Percentiles rank a stretch among this genome's conserved stretches.
Evolutionary conservation across 1,140 invertebrate genomes (phyloP).

Genomic region (Lepidurus apus): DNA sequence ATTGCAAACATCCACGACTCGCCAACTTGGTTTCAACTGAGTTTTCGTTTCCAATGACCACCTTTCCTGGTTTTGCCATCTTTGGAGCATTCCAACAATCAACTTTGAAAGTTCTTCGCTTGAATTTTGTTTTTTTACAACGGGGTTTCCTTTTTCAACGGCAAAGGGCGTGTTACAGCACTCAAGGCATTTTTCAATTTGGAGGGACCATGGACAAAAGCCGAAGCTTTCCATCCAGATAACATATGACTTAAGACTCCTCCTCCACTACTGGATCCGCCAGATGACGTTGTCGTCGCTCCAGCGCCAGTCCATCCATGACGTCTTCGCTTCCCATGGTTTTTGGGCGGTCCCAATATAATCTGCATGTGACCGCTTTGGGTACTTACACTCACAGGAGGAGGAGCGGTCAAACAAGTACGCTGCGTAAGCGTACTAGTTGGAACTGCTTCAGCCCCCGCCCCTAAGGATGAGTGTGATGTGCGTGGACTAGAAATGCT

Average conservation of each 20-base stretch:
- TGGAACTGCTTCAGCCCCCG: slow-evolving; percentile 42
- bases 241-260: slow-evolving; percentile 32
- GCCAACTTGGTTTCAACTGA: not conserved
- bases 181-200: slow-evolving; percentile 33
- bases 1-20: slow-evolving; percentile 21
- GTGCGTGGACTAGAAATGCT: slow-evolving; percentile 43
- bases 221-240: slow-evolving; percentile 38
- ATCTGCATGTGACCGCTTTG: slow-evolving; percentile 85
- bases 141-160: slow-evolving; percentile 33
- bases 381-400: slow-evolving; percentile 53
- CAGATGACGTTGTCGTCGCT: slow-evolving; percentile 21
- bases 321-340: slow-evolving; percentile 36
- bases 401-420: slow-evolving; percentile 33
- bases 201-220: slow-evolving; percentile 30
- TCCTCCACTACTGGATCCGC: slow-evolving; percentile 23
- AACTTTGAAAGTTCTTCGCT: not conserved
- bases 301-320: slow-evolving; percentile 37
- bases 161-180: slow-evolving; percentile 29
- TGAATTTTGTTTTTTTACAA: slow-evolving; percentile 11
- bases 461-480: slow-evolving; percentile 44
- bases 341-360: slow-evolving; percentile 60
- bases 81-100: not conserved
- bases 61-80: not conserved
- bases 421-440: slow-evolving; percentile 50
- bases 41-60: not conserved